Evolutionary conservation across 1,140 invertebrate species (phyloP), one percentile per base, ranked within the genome.

Genomic region (Micrasema minimum): DNA sequence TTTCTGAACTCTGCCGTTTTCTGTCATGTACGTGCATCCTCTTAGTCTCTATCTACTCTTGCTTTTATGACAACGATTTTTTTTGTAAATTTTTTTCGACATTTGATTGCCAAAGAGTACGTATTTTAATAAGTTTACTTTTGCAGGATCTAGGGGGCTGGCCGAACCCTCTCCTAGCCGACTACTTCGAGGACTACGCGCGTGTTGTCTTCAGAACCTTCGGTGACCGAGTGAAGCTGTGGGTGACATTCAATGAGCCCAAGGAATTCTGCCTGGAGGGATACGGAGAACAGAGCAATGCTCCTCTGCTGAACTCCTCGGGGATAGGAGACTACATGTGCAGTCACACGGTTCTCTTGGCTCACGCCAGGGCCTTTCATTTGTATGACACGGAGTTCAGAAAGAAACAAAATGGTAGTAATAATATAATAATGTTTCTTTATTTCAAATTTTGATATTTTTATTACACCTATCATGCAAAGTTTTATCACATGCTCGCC

Each of bases 321-420:
- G 80, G 77, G n/a, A 66, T 80, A 0, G 85, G 79, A 0, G 81
- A 81, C 45, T 88, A 87, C 53, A 22, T 84, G 7, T 88, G 87
- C 71, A 80, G 78, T 0, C 86, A 89, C 69, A 83, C 86, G 66
- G 71, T 86, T 0, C 51, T 89, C 1, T 81, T 86, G 38, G 85
- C 85, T 4, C 87, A 89, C 69, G 88, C 87, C 0, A 81, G 72
- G 38, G 86, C 82, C 2, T 88, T 87, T 75, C 76, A 79, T 23
- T 57, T 79, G 0, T 85, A 85, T 61, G 76, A 79, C 14, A 75
- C 78, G 9, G 43, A 65, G 23, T 48, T 48, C 22, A 48, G 43
- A 31, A 16, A 23, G n/a, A 35, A 46, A 14, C 46, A 59, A 38
- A 1, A 11, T 3, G 55, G 55, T 59, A 59, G 0, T 31, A n/a